A percentile compares a stretch with the other conserved stretches of the same genome.
Conservation (phyloP, 2,797 vertebrate genomes). For the Mus minutoides region DNA sequence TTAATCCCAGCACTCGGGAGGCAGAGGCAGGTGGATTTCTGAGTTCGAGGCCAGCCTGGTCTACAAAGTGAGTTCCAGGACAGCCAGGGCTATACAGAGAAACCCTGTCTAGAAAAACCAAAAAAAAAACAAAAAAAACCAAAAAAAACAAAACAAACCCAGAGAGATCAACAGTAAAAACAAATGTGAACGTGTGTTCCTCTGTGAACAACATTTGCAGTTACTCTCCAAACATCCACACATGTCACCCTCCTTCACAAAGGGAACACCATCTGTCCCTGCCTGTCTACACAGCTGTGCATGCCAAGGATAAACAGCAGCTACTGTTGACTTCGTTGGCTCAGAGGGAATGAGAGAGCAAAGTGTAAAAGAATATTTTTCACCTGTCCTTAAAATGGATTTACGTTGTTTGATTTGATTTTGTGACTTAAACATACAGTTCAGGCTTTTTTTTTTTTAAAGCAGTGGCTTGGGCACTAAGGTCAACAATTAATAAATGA, state of each 20-base stretch:
- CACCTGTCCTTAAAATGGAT: neutral
- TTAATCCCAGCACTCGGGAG: too few relatives aligned
- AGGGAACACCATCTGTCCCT: neutral
- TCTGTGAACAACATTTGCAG: neutral
- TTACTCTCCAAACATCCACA: neutral
- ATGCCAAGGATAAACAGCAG: neutral
- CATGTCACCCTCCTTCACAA: neutral
- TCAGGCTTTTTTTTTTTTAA: neutral
- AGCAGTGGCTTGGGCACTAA: neutral
- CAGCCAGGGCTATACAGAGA: too few relatives aligned
- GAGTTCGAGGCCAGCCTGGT: too few relatives aligned
- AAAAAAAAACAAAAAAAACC: too few relatives aligned
- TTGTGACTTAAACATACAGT: neutral
- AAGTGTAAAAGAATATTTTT: neutral
- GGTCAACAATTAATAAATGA: neutral
- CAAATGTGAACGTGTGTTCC: neutral
- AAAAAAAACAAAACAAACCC: constrained; percentile 2
- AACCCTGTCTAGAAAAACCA: too few relatives aligned
- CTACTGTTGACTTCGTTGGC: neutral
- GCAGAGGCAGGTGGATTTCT: too few relatives aligned
- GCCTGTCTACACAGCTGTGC: neutral
- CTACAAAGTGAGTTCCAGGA: too few relatives aligned
- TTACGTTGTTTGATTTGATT: neutral
- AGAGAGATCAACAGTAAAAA: neutral
- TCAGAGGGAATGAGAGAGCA: neutral